Evolutionary conservation across 2,888 invertebrate genomes (phyloP).

Genomic region (Tenthredo amoena): DNA sequence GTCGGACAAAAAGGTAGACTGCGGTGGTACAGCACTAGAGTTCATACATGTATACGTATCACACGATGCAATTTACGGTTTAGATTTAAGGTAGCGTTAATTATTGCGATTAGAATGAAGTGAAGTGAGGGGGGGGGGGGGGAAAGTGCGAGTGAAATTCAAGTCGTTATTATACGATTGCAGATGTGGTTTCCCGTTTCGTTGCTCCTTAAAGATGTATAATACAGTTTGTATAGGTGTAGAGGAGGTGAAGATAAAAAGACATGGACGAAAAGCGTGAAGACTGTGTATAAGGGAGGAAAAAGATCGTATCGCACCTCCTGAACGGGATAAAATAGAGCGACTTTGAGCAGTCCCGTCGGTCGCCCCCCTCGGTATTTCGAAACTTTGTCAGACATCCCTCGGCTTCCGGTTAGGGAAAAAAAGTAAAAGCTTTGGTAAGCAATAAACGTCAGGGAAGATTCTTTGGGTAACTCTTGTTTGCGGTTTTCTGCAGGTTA

Average conservation of each 20-base stretch:
- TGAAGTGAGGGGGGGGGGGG: not conserved
- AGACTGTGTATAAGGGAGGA: not conserved
- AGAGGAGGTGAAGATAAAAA: not conserved
- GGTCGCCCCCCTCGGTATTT: not conserved
- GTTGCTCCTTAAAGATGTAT: not conserved
- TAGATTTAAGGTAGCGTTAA: not conserved
- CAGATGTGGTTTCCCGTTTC: not conserved
- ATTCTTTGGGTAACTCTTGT: conserved; percentile 44
- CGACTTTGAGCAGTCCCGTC: conserved; percentile 18
- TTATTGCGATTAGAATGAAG: not conserved
- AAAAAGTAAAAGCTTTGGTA: conserved; percentile 49
- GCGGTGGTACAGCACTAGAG: too few relatives aligned
- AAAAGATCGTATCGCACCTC: not conserved
- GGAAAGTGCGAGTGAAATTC: not conserved
- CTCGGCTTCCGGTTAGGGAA: conserved; percentile 34
- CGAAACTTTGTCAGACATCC: conserved; percentile 39
- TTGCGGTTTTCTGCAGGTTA: conserved; percentile 22
- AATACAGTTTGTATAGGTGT: not conserved
- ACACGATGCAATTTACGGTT: conserved; percentile 11
- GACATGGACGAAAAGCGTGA: not conserved
- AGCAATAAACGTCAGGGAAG: conserved; percentile 45
- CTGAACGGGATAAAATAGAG: conserved; percentile 29
- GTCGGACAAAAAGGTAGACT: not conserved
- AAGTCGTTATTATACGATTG: not conserved
- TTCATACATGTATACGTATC: not conserved